These are phyloP conservation scores for Buphagus erythrorhynchus DNA, from an alignment of 2,797 vertebrate species.

Conservation along the genomic window DNA sequence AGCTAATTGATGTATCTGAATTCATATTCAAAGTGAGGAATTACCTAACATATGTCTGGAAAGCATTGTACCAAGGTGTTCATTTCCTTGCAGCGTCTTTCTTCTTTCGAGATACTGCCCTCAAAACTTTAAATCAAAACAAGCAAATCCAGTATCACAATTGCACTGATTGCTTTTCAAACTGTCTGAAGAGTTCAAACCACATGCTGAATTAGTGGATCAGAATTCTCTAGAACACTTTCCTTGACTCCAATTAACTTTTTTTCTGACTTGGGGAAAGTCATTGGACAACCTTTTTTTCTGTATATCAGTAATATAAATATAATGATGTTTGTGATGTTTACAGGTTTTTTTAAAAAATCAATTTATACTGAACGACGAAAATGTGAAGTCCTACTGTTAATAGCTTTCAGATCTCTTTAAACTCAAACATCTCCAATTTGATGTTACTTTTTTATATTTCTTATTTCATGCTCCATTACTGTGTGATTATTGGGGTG, in stretches of 20 bases:
- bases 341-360: not conserved
- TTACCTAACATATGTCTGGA: constrained; percentile 46
- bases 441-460: not conserved
- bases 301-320: not conserved
- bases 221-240: not conserved
- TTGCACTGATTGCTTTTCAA: constrained; percentile 19
- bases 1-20: constrained; percentile 54
- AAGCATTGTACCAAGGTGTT: constrained; percentile 10
- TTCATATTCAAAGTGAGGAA: constrained; percentile 51
- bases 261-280: not conserved
- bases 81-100: constrained; percentile 32
- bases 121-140: constrained; percentile 31
- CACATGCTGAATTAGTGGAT: not conserved
- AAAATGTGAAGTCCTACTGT: not conserved
- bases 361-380: not conserved
- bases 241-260: not conserved
- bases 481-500: not conserved
- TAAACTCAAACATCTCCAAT: not conserved
- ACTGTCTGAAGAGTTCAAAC: not conserved
- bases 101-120: constrained; percentile 37
- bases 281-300: not conserved
- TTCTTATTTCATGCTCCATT: not conserved
- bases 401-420: not conserved
- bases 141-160: not conserved
- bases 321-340: not conserved